Evolutionary conservation across 2,113 vertebrate genomes (phyloP), one percentile per base, ranked within the genome.

Genomic region (Actinemys pallida): DNA sequence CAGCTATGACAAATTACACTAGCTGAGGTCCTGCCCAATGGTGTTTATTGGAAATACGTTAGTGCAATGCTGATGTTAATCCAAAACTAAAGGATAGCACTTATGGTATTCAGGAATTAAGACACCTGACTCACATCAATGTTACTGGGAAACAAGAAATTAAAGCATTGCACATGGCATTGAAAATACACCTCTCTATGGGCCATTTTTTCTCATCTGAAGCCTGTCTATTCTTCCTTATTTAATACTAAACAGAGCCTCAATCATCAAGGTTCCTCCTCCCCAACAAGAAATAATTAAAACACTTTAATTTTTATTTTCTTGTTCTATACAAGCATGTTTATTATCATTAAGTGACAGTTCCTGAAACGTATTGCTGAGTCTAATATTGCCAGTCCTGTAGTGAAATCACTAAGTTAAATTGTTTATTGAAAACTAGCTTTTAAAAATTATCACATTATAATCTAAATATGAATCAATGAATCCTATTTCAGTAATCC

Each of bases 401-500:
- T 56, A 35, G 22, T 5, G 85, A 39, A 96, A 84, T 87, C 42
- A 93, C 80, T 88, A 93, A 72, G 87, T 62, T 8, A 90, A 62
- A 53, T 42, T 42, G 35, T 42, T 57, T 59, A 76, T 59, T 87
- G 49, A 90, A 78, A 82, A 2, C 27, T 42, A 79, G 24, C 79
- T 94, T 95, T 97, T 95, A 78, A 92, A 3, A 88, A 96, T 59
- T 76, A 84, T 79, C 69, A 29, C 62, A 53, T 95, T 96, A 57
- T 16, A 87, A 72, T 96, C 52, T 88, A 96, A 95, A 96, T 93
- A 91, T 52, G 86, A 94, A 14, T 29, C 85, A 92, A 93, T 85
- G 25, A 91, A 62, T 95, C 27, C 76, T 89, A 52, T 81, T 89
- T 94, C 79, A 31, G 56, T 65, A 93, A 93, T 96, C 83, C 56